Evolutionary conservation across 2,797 vertebrate species (phyloP).

Genomic region (Cheirogaleus major): DNA sequence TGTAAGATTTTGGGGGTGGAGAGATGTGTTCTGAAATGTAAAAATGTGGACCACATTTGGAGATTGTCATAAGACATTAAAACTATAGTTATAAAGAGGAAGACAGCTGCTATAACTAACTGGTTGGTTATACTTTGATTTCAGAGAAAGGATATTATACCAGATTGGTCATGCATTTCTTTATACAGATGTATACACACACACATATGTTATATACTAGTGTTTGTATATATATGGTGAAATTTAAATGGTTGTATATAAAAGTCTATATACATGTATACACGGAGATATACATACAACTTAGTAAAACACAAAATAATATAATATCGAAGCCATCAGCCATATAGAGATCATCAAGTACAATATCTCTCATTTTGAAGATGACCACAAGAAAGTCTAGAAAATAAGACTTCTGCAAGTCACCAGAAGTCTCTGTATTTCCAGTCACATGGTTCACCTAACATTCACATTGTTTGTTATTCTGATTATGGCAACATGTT

Average conservation of each 20-base stretch:
- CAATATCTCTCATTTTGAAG: background rate
- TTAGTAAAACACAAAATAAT: background rate
- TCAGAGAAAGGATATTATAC: background rate
- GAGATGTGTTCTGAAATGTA: slow-evolving; percentile 38
- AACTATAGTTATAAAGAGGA: background rate
- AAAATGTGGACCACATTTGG: slow-evolving; percentile 38
- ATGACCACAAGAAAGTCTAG: background rate
- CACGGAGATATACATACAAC: background rate
- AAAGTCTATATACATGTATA: background rate
- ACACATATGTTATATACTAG: background rate
- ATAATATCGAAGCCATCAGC: background rate
- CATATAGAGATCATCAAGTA: background rate
- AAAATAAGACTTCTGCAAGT: background rate
- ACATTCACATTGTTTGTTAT: background rate
- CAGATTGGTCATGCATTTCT: background rate
- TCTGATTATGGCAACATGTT: background rate
- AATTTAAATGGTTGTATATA: background rate
- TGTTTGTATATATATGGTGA: background rate
- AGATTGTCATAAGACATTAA: slow-evolving; percentile 47
- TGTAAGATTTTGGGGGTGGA: background rate
- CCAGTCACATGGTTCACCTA: background rate
- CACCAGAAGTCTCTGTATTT: background rate
- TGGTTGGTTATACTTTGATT: background rate
- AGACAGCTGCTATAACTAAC: background rate
- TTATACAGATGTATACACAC: background rate